Evolutionary conservation across 2,797 vertebrate species (phyloP).

Genomic region (Phoxinus dragarum): DNA sequence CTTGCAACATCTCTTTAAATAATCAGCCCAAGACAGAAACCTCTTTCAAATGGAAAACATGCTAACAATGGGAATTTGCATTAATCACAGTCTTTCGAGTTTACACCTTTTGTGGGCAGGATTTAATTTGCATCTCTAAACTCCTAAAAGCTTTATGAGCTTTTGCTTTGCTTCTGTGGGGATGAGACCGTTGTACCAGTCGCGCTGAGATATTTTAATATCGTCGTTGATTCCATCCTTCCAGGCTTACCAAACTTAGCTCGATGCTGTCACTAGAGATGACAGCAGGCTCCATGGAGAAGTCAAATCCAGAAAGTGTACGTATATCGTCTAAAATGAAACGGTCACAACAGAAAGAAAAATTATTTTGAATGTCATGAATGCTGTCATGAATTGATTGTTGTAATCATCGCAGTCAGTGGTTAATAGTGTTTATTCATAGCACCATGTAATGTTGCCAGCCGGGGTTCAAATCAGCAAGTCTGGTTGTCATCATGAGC

Average conservation of each 20-base stretch:
- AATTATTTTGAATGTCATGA: neutral
- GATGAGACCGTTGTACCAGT: too few relatives aligned
- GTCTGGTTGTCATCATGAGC: accelerated
- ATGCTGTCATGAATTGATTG: neutral
- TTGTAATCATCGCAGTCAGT: neutral
- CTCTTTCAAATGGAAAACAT: too few relatives aligned
- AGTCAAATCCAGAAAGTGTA: accelerated
- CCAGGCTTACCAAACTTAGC: neutral
- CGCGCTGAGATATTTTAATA: too few relatives aligned
- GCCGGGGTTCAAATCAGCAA: neutral
- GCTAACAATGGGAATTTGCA: too few relatives aligned
- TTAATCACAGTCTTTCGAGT: too few relatives aligned
- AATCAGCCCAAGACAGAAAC: too few relatives aligned
- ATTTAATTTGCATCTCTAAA: too few relatives aligned
- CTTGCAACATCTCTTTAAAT: too few relatives aligned
- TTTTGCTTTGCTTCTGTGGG: too few relatives aligned
- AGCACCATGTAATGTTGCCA: neutral
- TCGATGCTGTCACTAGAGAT: neutral
- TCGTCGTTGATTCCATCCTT: too few relatives aligned
- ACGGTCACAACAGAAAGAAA: neutral
- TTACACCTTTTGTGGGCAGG: too few relatives aligned
- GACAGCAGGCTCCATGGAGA: neutral
- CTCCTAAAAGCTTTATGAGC: too few relatives aligned
- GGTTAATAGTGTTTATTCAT: neutral
- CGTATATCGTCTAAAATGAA: neutral